Evolutionary conservation across 2,113 vertebrate species (phyloP).

Genomic region (Pipa parva): DNA sequence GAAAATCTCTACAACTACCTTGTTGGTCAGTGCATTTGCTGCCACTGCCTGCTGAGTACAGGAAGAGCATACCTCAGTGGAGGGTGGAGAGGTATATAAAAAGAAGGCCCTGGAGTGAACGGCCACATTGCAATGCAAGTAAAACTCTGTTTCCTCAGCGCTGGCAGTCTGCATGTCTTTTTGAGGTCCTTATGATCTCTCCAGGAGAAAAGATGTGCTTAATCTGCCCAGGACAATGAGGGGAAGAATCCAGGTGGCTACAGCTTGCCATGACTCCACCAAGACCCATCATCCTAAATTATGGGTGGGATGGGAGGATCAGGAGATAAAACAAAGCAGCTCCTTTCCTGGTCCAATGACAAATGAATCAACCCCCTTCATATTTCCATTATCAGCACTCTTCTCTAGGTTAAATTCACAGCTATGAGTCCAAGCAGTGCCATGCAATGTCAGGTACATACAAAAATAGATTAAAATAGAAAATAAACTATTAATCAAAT

Average conservation of each 20-base stretch:
- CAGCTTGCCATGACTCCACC: background rate
- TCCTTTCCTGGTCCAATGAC: background rate
- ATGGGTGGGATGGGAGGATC: background rate
- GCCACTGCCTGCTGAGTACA: background rate
- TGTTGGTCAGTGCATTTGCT: constrained; percentile 9
- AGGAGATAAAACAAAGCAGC: background rate
- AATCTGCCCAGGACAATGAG: background rate
- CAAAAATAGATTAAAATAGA: constrained; percentile 24
- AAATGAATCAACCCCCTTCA: background rate
- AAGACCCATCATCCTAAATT: background rate
- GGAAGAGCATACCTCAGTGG: constrained; percentile 14
- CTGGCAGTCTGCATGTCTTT: background rate
- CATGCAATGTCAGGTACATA: constrained; percentile 25
- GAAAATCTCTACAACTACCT: background rate
- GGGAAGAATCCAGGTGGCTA: too few relatives aligned
- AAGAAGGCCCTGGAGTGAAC: constrained; percentile 3
- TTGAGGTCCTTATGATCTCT: background rate
- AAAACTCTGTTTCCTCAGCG: background rate
- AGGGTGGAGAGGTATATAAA: constrained; percentile 13
- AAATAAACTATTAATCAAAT: constrained; percentile 19
- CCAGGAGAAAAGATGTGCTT: background rate
- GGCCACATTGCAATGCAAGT: background rate
- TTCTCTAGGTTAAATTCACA: background rate
- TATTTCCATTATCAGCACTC: background rate
- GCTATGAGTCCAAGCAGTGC: constrained; percentile 15